These are phyloP conservation scores for Drosophila triauraria DNA, from an alignment of 1,140 invertebrate genomes.

Conservation along the genomic window DNA sequence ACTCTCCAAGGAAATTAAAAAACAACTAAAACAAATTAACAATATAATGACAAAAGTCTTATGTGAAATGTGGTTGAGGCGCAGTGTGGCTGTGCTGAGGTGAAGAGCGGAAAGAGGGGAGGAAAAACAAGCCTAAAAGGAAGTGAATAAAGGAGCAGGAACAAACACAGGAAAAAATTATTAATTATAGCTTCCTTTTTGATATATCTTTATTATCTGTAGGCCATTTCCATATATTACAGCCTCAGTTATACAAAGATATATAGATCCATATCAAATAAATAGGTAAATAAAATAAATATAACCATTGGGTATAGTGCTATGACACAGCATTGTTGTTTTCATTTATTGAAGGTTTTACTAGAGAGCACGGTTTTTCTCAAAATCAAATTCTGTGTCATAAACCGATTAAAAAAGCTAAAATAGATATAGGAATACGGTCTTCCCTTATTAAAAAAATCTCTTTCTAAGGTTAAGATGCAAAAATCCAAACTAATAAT, in stretches of 20 bases:
- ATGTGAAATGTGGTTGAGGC: slow-evolving; percentile 50
- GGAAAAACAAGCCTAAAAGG: slow-evolving; percentile 14
- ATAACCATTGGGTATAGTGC: too few relatives aligned
- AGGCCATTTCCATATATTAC: too few relatives aligned
- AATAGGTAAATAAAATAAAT: not conserved
- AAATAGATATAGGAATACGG: too few relatives aligned
- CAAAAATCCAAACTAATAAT: too few relatives aligned
- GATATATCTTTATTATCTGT: not conserved
- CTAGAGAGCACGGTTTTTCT: too few relatives aligned
- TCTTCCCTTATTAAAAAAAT: too few relatives aligned
- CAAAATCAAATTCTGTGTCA: too few relatives aligned
- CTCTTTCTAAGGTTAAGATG: too few relatives aligned
- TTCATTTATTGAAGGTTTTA: too few relatives aligned
- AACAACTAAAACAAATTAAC: slow-evolving; percentile 84
- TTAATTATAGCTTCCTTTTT: slow-evolving; percentile 5
- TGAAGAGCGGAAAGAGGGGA: not conserved
- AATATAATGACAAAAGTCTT: slow-evolving; percentile 80
- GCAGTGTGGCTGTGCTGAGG: not conserved
- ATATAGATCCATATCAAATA: not conserved
- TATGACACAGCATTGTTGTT: too few relatives aligned
- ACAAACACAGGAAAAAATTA: slow-evolving; percentile 14
- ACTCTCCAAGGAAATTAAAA: slow-evolving; percentile 83
- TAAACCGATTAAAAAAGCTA: too few relatives aligned
- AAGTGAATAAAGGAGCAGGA: slow-evolving; percentile 12
- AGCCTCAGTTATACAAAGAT: too few relatives aligned